Evolutionary conservation across 2,113 vertebrate genomes (phyloP), one percentile per base, ranked within the genome.

Genomic region (Protobothrops mucrosquamatus): DNA sequence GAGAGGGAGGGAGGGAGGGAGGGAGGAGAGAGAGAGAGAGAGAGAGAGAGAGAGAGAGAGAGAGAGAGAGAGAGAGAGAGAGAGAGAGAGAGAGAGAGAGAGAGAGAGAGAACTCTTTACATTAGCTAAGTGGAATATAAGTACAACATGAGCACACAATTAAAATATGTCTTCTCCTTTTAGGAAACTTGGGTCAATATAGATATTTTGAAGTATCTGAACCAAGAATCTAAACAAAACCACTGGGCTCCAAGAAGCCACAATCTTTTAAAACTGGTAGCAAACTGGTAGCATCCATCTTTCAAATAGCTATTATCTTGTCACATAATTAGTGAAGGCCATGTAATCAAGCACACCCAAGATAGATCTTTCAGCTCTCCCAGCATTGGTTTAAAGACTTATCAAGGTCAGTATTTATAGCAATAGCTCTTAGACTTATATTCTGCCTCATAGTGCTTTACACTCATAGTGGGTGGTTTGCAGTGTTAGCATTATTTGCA

Each of bases 1-100:
- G 61, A 0, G 24, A 4, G 24, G n/a, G n/a, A n/a, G 59, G 0
- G 26, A 5, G 29, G 1, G 4, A 15, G 12, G 0, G 1, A 3
- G 20, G 2, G 24, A 11, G 8, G 3, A n/a, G n/a, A n/a, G n/a
- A n/a, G n/a, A n/a, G n/a, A n/a, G n/a, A n/a, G n/a, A n/a, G n/a
- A n/a, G n/a, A n/a, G n/a, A n/a, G n/a, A n/a, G n/a, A n/a, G n/a
- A n/a, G n/a, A n/a, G n/a, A n/a, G 9, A 4, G 26, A 4, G 61
- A 3, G 11, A 14, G 8, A 1, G 61, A 5, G 26, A 14, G 11
- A 12, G 26, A 64, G 1, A 1, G 4, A 14, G 23, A 14, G 29
- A 69, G 1, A 15, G 12, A 69, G 12, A 10, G 24, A 9, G 9
- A 10, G 55, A 57, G 55, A 6, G 55, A 22, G 55, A 26, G 59